Evolutionary conservation across 2,888 invertebrate genomes (phyloP).

Genomic region (Agonopterix subpropinquella): DNA sequence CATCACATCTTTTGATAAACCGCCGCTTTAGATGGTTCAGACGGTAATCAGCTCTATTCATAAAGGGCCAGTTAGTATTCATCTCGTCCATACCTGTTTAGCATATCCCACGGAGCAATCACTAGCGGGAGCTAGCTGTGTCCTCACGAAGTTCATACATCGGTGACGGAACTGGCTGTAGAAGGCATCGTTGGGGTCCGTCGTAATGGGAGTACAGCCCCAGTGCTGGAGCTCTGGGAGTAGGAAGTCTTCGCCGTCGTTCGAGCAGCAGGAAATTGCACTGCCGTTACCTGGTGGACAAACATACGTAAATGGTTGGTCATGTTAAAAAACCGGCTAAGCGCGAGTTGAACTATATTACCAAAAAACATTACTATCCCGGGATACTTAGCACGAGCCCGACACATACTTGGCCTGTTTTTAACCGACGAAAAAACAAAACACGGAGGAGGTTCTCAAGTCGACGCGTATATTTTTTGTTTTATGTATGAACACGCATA

Average conservation of each 20-base stretch:
- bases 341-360: neutral
- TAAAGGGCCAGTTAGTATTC: too few relatives aligned
- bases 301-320: neutral
- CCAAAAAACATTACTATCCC: too few relatives aligned
- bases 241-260: conserved; percentile 71
- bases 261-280: conserved; percentile 83
- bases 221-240: conserved; percentile 75
- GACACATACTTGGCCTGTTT: too few relatives aligned
- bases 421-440: too few relatives aligned
- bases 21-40: too few relatives aligned
- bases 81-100: conserved; percentile 72
- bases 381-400: too few relatives aligned
- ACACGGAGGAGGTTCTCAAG: too few relatives aligned
- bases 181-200: conserved; percentile 77
- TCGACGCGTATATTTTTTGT: too few relatives aligned
- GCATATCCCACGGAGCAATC: conserved; percentile 83
- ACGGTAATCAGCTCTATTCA: too few relatives aligned
- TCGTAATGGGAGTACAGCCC: conserved; percentile 80
- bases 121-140: conserved; percentile 78
- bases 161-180: conserved; percentile 72
- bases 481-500: too few relatives aligned
- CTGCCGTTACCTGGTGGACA: conserved; percentile 76
- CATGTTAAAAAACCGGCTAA: too few relatives aligned
- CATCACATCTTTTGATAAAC: too few relatives aligned
- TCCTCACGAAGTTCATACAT: conserved; percentile 84